phyloP scores from a whole-genome alignment of 1,140 invertebrate genomes.

The Telenomus remus region DNA sequence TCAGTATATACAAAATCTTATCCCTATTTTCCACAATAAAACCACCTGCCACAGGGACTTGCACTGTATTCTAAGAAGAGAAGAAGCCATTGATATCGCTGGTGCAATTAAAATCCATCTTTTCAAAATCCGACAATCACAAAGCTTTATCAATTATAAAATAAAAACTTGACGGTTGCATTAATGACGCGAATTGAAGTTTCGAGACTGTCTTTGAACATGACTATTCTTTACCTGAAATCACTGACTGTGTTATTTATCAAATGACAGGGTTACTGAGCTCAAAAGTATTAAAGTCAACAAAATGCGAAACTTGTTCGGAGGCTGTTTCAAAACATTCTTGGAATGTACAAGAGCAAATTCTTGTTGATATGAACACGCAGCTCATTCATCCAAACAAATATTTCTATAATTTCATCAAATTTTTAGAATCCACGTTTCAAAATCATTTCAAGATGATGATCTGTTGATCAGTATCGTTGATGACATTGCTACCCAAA shows the following conservation, averaged over 20 bases:
- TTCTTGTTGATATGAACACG: conserved; percentile 4
- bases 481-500: conserved; percentile 22
- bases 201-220: conserved; percentile 9
- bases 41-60: background rate
- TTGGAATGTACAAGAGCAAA: background rate
- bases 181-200: conserved; percentile 3
- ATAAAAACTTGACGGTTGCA: background rate
- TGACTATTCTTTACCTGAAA: conserved; percentile 6
- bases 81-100: conserved; percentile 5
- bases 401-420: background rate
- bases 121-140: background rate
- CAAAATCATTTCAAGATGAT: background rate
- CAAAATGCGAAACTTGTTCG: conserved; percentile 4
- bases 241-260: conserved; percentile 12
- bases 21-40: background rate
- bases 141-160: conserved; percentile 1
- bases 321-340: background rate
- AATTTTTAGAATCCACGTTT: background rate
- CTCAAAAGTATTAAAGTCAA: background rate
- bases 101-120: background rate
- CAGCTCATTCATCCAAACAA: background rate
- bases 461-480: conserved; percentile 13
- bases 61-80: conserved; percentile 3
- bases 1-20: conserved; percentile 12
- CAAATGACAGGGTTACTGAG: conserved; percentile 5